These are phyloP conservation scores for Solenopsis fugax DNA, from an alignment of 1,140 invertebrate species.

Conservation along the genomic window DNA sequence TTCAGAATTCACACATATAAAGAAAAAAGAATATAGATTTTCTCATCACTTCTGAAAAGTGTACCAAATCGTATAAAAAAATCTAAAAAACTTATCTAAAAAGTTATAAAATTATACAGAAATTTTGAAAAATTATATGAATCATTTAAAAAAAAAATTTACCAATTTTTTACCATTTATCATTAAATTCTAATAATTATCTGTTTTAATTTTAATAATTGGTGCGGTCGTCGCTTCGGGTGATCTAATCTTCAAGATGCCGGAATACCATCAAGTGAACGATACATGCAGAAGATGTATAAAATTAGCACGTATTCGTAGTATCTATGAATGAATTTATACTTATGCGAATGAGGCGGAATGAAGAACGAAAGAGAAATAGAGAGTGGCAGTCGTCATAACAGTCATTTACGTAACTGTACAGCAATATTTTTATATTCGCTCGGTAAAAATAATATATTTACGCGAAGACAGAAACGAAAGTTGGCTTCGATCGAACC, in stretches of 20 bases:
- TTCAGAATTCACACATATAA: no score
- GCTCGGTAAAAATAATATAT: neutral
- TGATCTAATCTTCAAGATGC: neutral
- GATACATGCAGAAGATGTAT: neutral
- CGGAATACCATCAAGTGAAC: neutral
- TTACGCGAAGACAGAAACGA: neutral
- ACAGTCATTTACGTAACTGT: neutral
- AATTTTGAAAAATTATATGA: no score
- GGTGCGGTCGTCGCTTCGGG: neutral
- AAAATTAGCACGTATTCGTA: constrained; percentile 18
- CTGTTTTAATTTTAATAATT: neutral
- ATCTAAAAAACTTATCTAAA: no score
- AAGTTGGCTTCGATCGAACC: neutral
- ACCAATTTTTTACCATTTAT: no score
- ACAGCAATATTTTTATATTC: neutral
- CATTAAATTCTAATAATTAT: neutral
- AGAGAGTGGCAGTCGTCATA: neutral
- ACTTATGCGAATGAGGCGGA: neutral
- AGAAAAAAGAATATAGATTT: no score
- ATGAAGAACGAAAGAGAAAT: neutral
- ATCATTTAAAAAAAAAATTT: no score
- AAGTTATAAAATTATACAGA: no score
- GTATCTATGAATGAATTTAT: constrained; percentile 32
- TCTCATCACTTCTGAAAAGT: no score
- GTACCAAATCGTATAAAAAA: no score